A percentile compares a stretch with the other conserved stretches of the same genome.
These are phyloP conservation scores for Xestobium rufovillosum DNA, from an alignment of 2,888 invertebrate species.

Conservation along the genomic window DNA sequence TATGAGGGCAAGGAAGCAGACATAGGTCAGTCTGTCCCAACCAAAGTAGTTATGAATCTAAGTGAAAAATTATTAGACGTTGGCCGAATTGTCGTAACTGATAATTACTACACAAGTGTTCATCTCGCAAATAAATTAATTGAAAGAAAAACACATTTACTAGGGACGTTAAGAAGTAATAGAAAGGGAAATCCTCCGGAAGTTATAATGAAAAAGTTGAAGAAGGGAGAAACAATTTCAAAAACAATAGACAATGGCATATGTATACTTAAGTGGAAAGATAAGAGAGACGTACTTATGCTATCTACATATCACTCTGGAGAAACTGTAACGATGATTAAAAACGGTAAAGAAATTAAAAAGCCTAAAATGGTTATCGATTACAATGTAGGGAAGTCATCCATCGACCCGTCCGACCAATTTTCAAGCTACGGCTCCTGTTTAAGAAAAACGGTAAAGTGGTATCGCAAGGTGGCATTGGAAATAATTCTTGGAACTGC, in stretches of 20 bases:
- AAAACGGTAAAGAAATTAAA: constrained; percentile 19
- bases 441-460: constrained; percentile 27
- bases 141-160: constrained; percentile 14
- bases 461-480: constrained; percentile 29
- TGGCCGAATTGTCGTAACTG: constrained; percentile 12
- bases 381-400: constrained; percentile 28
- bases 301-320: constrained; percentile 28
- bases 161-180: constrained; percentile 17
- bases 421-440: constrained; percentile 24
- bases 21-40: constrained; percentile 9
- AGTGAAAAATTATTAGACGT: constrained; percentile 9
- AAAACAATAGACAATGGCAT: too few relatives aligned
- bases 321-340: constrained; percentile 20
- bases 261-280: constrained; percentile 29
- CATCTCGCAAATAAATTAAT: constrained; percentile 16
- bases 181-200: too few relatives aligned
- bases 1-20: constrained; percentile 13
- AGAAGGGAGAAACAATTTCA: too few relatives aligned
- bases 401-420: constrained; percentile 30
- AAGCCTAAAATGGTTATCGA: constrained; percentile 24
- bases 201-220: too few relatives aligned
- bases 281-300: constrained; percentile 30
- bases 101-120: constrained; percentile 19
- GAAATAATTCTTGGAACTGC: constrained; percentile 24
- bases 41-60: constrained; percentile 14